phyloP scores from a whole-genome alignment of 2,113 vertebrate species.

The Ctenomys sociabilis region DNA sequence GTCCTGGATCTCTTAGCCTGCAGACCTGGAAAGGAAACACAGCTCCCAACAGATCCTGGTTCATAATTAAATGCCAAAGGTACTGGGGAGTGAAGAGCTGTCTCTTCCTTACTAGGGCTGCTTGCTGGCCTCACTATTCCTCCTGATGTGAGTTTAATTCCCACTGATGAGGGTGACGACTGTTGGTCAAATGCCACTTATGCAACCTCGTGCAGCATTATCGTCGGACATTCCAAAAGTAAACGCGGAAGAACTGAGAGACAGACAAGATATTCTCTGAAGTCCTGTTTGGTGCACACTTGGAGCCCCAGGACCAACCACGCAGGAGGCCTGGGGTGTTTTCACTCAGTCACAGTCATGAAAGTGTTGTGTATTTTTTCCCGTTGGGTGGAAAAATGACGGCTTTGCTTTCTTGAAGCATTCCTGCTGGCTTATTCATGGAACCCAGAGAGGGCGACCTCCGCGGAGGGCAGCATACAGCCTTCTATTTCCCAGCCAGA shows the following conservation, averaged over 20 bases:
- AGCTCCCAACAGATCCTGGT: conserved; percentile 53
- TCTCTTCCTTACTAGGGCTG: conserved; percentile 64
- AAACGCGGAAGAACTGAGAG: conserved; percentile 64
- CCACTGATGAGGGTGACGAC: conserved; percentile 62
- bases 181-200: conserved; percentile 44
- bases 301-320: conserved; percentile 62
- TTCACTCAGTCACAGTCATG: conserved; percentile 75
- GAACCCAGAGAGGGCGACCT: conserved; percentile 78
- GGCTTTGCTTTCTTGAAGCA: conserved; percentile 80
- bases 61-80: conserved; percentile 79
- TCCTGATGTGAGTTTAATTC: conserved; percentile 74
- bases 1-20: conserved; percentile 40
- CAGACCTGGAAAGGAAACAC: conserved; percentile 32
- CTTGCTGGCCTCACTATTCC: conserved; percentile 49
- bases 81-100: conserved; percentile 58
- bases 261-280: conserved; percentile 59
- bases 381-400: conserved; percentile 80
- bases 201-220: neutral
- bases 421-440: conserved; percentile 81
- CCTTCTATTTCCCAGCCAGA: conserved; percentile 80
- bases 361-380: conserved; percentile 80
- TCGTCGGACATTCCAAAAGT: neutral
- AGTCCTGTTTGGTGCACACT: conserved; percentile 71
- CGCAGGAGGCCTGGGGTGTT: conserved; percentile 77
- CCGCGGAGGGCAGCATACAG: conserved; percentile 76